Percentiles rank a stretch among this genome's conserved stretches.
Evolutionary conservation across 2,113 vertebrate genomes (phyloP).

Genomic region (Pogona vitticeps): DNA sequence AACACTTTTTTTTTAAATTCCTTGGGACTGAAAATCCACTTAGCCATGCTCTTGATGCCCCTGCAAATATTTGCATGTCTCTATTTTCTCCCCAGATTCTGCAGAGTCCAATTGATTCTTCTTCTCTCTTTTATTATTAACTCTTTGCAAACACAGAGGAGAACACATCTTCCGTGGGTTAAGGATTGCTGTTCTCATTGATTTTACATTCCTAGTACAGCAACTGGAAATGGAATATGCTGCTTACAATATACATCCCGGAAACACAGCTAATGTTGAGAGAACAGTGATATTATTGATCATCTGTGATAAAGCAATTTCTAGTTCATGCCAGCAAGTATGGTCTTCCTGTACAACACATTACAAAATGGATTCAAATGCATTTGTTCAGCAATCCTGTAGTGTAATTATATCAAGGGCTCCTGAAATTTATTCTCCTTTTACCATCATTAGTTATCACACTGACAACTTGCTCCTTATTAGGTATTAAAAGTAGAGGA

Average conservation of each 20-base stretch:
- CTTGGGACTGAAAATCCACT: not conserved
- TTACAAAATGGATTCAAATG: constrained; percentile 21
- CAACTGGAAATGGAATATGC: constrained; percentile 38
- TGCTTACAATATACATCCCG: constrained; percentile 26
- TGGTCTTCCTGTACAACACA: constrained; percentile 28
- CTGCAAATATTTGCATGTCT: not conserved
- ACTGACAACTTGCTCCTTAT: not conserved
- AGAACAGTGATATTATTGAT: constrained; percentile 39
- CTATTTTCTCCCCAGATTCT: not conserved
- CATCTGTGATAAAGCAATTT: constrained; percentile 30
- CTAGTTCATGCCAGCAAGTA: constrained; percentile 35
- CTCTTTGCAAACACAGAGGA: not conserved
- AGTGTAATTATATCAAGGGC: constrained; percentile 11
- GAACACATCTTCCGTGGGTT: not conserved
- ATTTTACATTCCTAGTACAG: constrained; percentile 32
- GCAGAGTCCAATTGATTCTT: constrained; percentile 1
- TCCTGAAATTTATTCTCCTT: not conserved
- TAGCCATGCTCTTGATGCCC: not conserved
- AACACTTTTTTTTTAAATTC: constrained; percentile 14
- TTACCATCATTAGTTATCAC: constrained; percentile 3
- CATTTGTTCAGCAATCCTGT: constrained; percentile 5
- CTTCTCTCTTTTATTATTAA: not conserved
- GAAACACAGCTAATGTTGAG: constrained; percentile 23
- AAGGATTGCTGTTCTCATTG: constrained; percentile 17
- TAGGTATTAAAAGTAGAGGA: constrained; percentile 45